Base-by-base conservation (phyloP, 2,113 vertebrate genomes). In the Maccullochella peelii region DNA sequence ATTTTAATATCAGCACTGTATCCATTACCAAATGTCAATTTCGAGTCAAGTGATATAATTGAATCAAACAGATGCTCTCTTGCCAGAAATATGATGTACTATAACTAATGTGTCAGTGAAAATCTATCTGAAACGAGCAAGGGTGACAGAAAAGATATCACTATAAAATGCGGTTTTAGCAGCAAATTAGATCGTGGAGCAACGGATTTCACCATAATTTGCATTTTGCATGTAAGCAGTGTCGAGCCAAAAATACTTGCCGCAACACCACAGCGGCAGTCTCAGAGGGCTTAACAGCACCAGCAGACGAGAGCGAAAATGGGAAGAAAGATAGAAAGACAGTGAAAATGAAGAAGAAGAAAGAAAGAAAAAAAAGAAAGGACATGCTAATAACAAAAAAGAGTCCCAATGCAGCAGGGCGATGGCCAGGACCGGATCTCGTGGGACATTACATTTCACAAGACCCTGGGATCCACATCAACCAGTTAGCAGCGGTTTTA, bases 141-240 rank as follows among this genome's bases (percentile, higher is more conserved):
- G 79, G 87, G 83, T 92, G 90, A 93, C 90, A 92, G 86, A 90
- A 92, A 83, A 91, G 81, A 92, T 88, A 93, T 91, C 88, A 82
- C 92, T 87, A 90, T 92, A 91, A 93, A 92, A 90, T 88, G 88
- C 14, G 71, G 87, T 91, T 93, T 93, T 91, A 90, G 90, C 86
- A 73, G 87, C 85, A 90, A 93, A 94, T 94, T 91, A 93, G 91
- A 94, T 90, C 69, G 69, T 21, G 73, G 76, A 89, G 89, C 87
- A 79, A 86, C 73, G 86, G 86, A 92, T 93, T 94, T 94, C 88
- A 85, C 88, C 90, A 89, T 79, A 65, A 94, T 94, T 94, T 93
- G 91, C 92, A 93, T 94, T 93, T 92, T 94, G 92, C 91, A 93
- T 92, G 92, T 91, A 92, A 94, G 93, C 94, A 91, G 84, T 20